Evolutionary conservation across 2,113 vertebrate species (phyloP).

Genomic region (Megaceryle maxima): DNA sequence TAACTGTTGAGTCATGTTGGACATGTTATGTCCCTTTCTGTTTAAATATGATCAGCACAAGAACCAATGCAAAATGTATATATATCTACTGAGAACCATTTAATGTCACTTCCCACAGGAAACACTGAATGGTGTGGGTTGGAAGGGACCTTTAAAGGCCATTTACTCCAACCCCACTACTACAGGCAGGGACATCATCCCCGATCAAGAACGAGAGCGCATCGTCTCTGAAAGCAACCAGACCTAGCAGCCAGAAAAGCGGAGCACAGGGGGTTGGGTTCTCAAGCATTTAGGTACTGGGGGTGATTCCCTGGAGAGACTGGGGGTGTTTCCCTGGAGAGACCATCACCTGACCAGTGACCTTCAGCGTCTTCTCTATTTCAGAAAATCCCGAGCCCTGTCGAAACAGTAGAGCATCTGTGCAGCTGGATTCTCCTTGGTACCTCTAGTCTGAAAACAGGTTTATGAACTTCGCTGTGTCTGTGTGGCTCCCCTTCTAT

Average conservation of each 20-base stretch:
- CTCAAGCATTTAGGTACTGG: neutral
- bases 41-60: neutral
- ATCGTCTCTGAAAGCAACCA: neutral
- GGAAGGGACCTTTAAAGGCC: neutral
- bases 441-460: neutral
- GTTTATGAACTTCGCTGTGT: neutral
- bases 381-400: neutral
- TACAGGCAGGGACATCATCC: neutral
- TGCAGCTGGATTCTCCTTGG: neutral
- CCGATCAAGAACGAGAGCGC: neutral
- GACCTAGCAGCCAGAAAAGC: neutral
- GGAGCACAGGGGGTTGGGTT: neutral
- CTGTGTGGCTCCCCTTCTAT: neutral
- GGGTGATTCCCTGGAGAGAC: neutral
- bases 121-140: neutral
- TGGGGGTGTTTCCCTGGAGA: neutral
- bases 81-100: neutral
- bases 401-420: neutral
- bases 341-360: neutral
- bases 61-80: neutral
- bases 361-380: neutral
- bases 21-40: neutral
- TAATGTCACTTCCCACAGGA: neutral
- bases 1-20: neutral
- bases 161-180: neutral